Base-by-base conservation (phyloP, 2,888 invertebrate genomes). In the Drosophila conformis region DNA sequence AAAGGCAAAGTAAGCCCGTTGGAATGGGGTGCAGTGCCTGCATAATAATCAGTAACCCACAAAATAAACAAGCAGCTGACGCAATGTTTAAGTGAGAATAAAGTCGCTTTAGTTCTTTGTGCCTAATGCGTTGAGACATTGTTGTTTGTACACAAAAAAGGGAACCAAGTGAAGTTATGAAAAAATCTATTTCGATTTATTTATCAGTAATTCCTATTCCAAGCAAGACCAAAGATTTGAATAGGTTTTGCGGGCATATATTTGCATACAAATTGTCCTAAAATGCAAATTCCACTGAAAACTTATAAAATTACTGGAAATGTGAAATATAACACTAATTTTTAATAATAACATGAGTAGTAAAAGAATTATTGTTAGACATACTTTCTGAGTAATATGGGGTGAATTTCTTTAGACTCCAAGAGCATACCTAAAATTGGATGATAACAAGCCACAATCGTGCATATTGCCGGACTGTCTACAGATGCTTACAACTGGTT, bases 121-220 rank as follows among this genome's bases (percentile, higher is more conserved):
- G n/a, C 33, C 33, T n/a, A n/a, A 27, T 70, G 48, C n/a, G 36
- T 61, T 75, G 56, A 74, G 76, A 60, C 67, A 73, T 78, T 78
- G 64, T 73, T 80, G 69, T 81, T 53, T 53, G 35, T 25, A 35
- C 53, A 10, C 8, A 21, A 31, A 21, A 21, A 1, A 10, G 15
- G 4, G 8, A 48, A 36, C 36, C 15, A 0, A 36, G 15, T n/a
- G 40, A 2, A 36, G 36, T 7, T 7, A 15, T 15, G 15, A 18
- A 18, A 0, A 15, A 40, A 46, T 21, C 21, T 13, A 46, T 21
- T 42, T 42, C 13, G 2, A 21, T 13, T 1, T 46, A 13, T 21
- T 46, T 21, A 13, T 21, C 3, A 46, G 21, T 21, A 21, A 13
- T 7, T 21, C 21, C n/a, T 5, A n/a, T 42, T n/a, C n/a, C 2